Evolutionary conservation across 2,797 vertebrate species (phyloP), one percentile per base, ranked within the genome.

Genomic region (Clarias pachynema): DNA sequence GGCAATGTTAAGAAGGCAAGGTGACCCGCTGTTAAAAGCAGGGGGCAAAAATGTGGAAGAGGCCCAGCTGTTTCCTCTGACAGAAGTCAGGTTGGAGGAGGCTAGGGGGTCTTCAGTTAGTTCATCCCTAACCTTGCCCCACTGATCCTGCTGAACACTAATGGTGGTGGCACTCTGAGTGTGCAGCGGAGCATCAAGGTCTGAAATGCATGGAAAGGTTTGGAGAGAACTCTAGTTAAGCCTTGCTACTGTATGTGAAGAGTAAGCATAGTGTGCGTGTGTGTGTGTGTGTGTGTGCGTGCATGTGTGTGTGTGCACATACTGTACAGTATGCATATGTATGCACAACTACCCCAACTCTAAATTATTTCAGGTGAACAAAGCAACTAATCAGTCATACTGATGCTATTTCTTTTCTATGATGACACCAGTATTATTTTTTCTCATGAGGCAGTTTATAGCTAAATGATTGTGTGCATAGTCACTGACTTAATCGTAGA

Each of bases 11-110:
- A 40, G 77, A 62, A 73, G 79, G 82, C 83, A 89, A 90, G 86
- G 83, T 86, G 81, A 87, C 80, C 84, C 66, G 79, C 84, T 65
- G 73, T 90, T 88, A 78, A 87, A 86, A 87, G 79, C 87, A 81
- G 79, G 84, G 78, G 85, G 85, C 84, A 82, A 79, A 69, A 87
- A 63, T 29, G 78, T 84, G 65, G 83, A 84, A 72, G 78, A 79
- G 62, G 83, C 83, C 88, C 89, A 88, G 88, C 88, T 89, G 89
- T 87, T 89, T 77, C 75, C 84, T 70, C 72, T 85, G 87, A 90
- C 84, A 87, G 87, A 81, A 87, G 56, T 83, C 73, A 56, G 86
- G 87, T 66, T 85, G 85, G 81, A 69, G 81, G 84, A 81, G 87
- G 85, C 69, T 75, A 56, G 80, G 89, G 87, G 88, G 87, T 87